Conservation (phyloP, 1,140 invertebrate genomes). For the Latrodectus geometricus region DNA sequence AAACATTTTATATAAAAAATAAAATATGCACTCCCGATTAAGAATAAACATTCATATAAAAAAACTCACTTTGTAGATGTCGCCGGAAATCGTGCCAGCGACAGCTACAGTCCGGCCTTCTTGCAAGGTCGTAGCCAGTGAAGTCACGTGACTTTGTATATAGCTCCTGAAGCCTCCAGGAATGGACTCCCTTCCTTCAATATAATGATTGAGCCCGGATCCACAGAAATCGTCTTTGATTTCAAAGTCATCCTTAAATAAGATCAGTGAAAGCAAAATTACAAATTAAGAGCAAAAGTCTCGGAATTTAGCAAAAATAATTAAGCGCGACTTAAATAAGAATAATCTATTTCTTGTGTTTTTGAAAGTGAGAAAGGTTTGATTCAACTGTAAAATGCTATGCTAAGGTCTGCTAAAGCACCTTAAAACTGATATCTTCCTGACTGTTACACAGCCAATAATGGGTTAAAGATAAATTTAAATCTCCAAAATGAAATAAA, state of each 20-base stretch:
- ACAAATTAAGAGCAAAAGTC: too few relatives aligned
- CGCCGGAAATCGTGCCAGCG: slow-evolving; percentile 63
- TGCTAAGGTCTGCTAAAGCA: too few relatives aligned
- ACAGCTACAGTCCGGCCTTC: slow-evolving; percentile 60
- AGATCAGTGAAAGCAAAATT: too few relatives aligned
- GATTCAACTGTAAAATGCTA: too few relatives aligned
- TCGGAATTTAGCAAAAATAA: too few relatives aligned
- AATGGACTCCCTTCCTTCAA: slow-evolving; percentile 63
- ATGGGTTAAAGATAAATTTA: too few relatives aligned
- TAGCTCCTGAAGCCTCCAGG: slow-evolving; percentile 34
- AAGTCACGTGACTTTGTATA: slow-evolving; percentile 53
- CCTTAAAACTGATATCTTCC: too few relatives aligned
- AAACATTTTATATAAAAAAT: background rate
- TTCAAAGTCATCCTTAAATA: slow-evolving; percentile 12
- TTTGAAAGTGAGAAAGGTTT: too few relatives aligned
- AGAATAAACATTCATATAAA: background rate
- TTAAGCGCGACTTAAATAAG: too few relatives aligned
- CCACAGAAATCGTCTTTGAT: slow-evolving; percentile 64
- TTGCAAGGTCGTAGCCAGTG: slow-evolving; percentile 62
- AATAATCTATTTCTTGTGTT: too few relatives aligned
- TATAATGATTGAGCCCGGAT: slow-evolving; percentile 62
- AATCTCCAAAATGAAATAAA: too few relatives aligned
- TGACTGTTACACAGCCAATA: too few relatives aligned
- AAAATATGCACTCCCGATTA: background rate
- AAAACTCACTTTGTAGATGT: slow-evolving; percentile 62